Evolutionary conservation across 2,888 invertebrate species (phyloP), one percentile per base, ranked within the genome.

Genomic region (Gymnocheta viridis): DNA sequence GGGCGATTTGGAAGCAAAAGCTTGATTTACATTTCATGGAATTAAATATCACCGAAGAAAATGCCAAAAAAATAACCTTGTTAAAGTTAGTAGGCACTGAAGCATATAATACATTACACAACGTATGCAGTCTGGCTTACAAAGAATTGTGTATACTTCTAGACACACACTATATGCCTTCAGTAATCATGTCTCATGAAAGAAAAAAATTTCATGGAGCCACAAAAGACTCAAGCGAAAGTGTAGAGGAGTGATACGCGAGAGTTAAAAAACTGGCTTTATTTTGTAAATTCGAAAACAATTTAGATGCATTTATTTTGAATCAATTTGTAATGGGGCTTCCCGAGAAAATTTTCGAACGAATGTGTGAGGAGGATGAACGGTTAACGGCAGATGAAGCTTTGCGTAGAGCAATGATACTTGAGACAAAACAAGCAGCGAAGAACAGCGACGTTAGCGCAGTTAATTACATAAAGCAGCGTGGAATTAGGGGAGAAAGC

Each of bases 1-100:
- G 64, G 76, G 51, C 56, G 4, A 29, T 29, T 29, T 74, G 74
- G 64, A 74, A 74, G 44, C 44, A 74, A 24, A 64, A 64, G 22
- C 41, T 74, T 5, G 74, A 74, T 22, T 32, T 74, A 38, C 54
- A 74, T 14, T 74, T 74, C 14, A 56, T 56, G 56, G n/a, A 56
- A 29, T 29, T 56, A 29, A 54, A 74, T 5, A 58, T 56, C 64
- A 64, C 47, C 1, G 66, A 66, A 32, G 62, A 76, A 54, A 76
- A 56, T 44, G 44, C 19, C 12, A 76, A 66, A 47, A 76, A 66
- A 47, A 54, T 38, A 24, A 76, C 32, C 0, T 27, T 66, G 35
- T 66, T 76, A 44, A 76, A 66, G 35, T 41, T 49, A 41, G 49
- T 76, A 12, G 67, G 58, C 14, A 4, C 47, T 35, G 58, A 49